These are phyloP conservation scores for Empidonax alnorum DNA, from an alignment of 2,113 vertebrate species.

Conservation along the genomic window DNA sequence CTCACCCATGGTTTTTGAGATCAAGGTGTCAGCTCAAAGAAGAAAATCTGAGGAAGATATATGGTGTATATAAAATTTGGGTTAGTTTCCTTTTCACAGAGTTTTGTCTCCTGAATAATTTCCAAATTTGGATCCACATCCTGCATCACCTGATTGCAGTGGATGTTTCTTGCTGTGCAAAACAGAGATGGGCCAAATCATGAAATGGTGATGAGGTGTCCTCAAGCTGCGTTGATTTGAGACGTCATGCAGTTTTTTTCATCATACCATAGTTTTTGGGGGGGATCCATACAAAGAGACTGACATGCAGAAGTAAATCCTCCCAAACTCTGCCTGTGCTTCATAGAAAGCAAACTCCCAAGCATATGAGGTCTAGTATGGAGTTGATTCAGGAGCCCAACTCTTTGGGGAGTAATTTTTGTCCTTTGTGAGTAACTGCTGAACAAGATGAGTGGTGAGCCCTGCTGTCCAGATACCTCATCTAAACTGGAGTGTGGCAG, in stretches of 20 bases:
- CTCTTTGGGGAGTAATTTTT: neutral
- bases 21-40: neutral
- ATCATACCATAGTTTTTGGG: neutral
- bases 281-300: too few relatives aligned
- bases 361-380: fast-evolving
- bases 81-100: neutral
- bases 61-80: neutral
- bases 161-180: neutral
- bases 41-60: neutral
- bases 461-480: neutral
- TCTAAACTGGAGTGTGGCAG: neutral
- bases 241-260: neutral
- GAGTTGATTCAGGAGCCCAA: neutral
- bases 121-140: neutral
- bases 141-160: neutral
- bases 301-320: neutral
- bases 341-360: too few relatives aligned
- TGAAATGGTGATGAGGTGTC: neutral
- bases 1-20: neutral
- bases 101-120: neutral
- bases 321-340: neutral
- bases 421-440: neutral
- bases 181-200: neutral
- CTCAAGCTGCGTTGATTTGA: neutral
- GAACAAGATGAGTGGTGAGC: neutral